Evolutionary conservation across 2,113 vertebrate species (phyloP).

Genomic region (Monopterus albus): DNA sequence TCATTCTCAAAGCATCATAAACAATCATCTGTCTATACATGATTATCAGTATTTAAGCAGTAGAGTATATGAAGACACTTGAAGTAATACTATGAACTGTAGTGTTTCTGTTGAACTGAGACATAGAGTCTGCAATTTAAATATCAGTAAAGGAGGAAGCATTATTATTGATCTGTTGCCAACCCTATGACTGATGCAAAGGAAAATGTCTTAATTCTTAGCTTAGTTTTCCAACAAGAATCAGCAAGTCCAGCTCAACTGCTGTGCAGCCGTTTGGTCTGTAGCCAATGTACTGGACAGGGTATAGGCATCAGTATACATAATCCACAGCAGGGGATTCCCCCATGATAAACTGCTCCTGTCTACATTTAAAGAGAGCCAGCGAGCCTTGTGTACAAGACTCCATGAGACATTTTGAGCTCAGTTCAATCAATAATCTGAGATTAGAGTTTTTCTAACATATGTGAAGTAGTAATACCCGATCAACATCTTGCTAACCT

Average conservation of each 20-base stretch:
- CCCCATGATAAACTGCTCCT: background rate
- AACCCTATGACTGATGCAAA: background rate
- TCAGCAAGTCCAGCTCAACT: background rate
- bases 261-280: slow-evolving; percentile 38
- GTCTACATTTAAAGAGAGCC: no score
- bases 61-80: background rate
- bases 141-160: slow-evolving; percentile 2
- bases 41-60: slow-evolving; percentile 1
- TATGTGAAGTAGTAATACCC: background rate
- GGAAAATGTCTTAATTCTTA: background rate
- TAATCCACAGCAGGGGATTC: background rate
- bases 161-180: background rate
- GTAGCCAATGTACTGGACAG: background rate
- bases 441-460: slow-evolving; percentile 17
- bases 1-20: slow-evolving; percentile 32
- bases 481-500: background rate
- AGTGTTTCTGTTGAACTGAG: slow-evolving; percentile 6
- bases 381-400: no score
- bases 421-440: no score
- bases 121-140: background rate
- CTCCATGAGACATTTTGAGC: no score
- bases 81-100: slow-evolving; percentile 23
- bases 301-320: background rate
- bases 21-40: slow-evolving; percentile 51
- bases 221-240: background rate